Evolutionary conservation across 2,113 vertebrate species (phyloP), one percentile per base, ranked within the genome.

Genomic region (Coryphaenoides rupestris): DNA sequence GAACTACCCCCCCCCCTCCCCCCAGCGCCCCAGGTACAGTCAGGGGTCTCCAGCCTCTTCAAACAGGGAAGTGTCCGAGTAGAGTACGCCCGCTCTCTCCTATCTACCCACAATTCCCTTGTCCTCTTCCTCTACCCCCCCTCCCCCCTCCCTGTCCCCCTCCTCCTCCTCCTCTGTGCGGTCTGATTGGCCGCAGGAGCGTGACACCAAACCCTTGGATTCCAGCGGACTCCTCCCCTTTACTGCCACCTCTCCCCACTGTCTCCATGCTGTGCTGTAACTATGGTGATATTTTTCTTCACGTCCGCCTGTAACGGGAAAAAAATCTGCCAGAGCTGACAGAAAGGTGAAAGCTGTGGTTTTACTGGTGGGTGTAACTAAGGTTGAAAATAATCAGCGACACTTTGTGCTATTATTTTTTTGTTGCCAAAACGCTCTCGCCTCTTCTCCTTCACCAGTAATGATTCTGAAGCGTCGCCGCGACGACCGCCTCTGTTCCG

Each of bases 331-430:
- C 81, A 82, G 70, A 84, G 86, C 79, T 68, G 73, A 87, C 87
- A 89, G 90, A 91, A 90, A 92, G 89, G 90, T 91, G 90, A 91
- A 91, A 90, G 91, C 89, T 88, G 83, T 88, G 88, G 85, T 91
- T 87, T 87, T 82, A 88, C 85, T 87, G 86, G 6, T 87, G 86
- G 6, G 86, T 87, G 76, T 88, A 72, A 81, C 77, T 78, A 84
- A 84, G 85, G 84, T n/a, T 87, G 86, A 90, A 89, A 92, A 91
- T 92, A 91, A 91, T 92, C 89, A 10, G 89, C 90, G 86, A 89
- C 84, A 70, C n/a, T n/a, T 65, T 87, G 85, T 90, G 81, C 89
- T 91, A 89, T 90, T 90, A 89, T 92, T 92, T 91, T 92, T 91
- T 89, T 87, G 88, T 89, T 88, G 85, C 5, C 85, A 83, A 87